These are phyloP conservation scores for Junonia oenone DNA, from an alignment of 2,888 invertebrate species.

Conservation along the genomic window DNA sequence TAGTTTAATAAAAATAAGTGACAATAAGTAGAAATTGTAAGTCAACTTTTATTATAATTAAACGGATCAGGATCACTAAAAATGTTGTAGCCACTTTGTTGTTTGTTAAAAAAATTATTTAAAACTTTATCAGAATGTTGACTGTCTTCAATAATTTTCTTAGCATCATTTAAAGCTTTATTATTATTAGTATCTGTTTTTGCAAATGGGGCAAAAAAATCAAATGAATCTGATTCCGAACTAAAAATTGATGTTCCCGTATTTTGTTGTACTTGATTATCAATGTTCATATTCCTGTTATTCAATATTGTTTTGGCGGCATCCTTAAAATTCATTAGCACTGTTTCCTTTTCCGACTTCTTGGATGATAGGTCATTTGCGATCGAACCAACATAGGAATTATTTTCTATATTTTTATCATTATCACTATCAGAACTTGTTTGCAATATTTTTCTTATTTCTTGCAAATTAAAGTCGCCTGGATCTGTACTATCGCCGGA, in stretches of 20 bases:
- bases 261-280: not conserved
- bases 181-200: slow-evolving; percentile 25
- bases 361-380: slow-evolving; percentile 8
- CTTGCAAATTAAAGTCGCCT: slow-evolving; percentile 42
- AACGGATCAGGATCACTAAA: slow-evolving; percentile 37
- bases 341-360: not conserved
- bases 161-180: slow-evolving; percentile 37
- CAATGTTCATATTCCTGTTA: not conserved
- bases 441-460: slow-evolving; percentile 39
- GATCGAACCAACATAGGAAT: slow-evolving; percentile 15
- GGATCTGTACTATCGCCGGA: slow-evolving; percentile 17
- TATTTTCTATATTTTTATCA: slow-evolving; percentile 29
- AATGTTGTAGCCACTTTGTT: slow-evolving; percentile 28
- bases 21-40: too few species aligned
- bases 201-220: slow-evolving; percentile 17
- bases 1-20: too few species aligned
- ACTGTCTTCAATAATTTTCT: slow-evolving; percentile 41
- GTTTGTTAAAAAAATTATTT: slow-evolving; percentile 31
- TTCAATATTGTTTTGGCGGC: slow-evolving; percentile 20
- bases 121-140: slow-evolving; percentile 35
- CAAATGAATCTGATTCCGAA: not conserved
- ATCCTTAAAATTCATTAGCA: slow-evolving; percentile 27
- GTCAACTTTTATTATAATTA: slow-evolving; percentile 16
- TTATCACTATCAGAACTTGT: slow-evolving; percentile 26
- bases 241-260: slow-evolving; percentile 4